Conservation (phyloP, 2,797 vertebrate species). For the Paramormyrops hopkinsi region DNA sequence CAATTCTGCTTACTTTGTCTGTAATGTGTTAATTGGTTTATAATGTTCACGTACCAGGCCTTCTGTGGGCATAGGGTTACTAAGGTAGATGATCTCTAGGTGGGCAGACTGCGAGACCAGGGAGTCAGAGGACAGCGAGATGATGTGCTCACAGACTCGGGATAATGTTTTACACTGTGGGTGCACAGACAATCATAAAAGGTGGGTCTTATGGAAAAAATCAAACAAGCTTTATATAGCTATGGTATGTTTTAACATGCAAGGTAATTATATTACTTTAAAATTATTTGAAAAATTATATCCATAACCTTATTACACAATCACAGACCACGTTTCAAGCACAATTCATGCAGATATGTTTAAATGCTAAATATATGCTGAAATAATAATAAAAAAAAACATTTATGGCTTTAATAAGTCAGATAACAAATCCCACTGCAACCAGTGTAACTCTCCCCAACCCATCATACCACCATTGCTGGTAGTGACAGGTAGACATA, state of each 20-base stretch:
- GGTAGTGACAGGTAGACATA: neutral
- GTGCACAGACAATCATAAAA: slow-evolving; percentile 10
- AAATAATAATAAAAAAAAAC: neutral
- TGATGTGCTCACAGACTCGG: slow-evolving; percentile 94
- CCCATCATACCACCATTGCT: neutral
- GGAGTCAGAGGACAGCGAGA: slow-evolving; percentile 93
- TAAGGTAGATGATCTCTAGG: slow-evolving; percentile 92
- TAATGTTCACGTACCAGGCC: slow-evolving; percentile 79
- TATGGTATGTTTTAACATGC: neutral
- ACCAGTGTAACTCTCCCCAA: neutral
- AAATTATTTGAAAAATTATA: neutral
- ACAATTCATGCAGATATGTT: neutral
- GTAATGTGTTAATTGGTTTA: neutral
- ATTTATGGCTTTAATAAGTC: neutral
- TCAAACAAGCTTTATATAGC: neutral
- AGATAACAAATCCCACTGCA: neutral
- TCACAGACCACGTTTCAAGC: neutral
- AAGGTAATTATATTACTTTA: neutral
- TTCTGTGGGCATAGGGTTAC: slow-evolving; percentile 95
- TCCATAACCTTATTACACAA: neutral
- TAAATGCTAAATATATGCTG: neutral
- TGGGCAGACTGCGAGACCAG: slow-evolving; percentile 97
- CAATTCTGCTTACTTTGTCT: neutral
- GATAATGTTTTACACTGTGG: slow-evolving; percentile 93
- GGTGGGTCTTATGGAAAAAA: neutral